Percentiles rank a stretch among this genome's conserved stretches.
These are phyloP conservation scores for Epicampocera succincta DNA, from an alignment of 2,888 invertebrate species.

Conservation along the genomic window DNA sequence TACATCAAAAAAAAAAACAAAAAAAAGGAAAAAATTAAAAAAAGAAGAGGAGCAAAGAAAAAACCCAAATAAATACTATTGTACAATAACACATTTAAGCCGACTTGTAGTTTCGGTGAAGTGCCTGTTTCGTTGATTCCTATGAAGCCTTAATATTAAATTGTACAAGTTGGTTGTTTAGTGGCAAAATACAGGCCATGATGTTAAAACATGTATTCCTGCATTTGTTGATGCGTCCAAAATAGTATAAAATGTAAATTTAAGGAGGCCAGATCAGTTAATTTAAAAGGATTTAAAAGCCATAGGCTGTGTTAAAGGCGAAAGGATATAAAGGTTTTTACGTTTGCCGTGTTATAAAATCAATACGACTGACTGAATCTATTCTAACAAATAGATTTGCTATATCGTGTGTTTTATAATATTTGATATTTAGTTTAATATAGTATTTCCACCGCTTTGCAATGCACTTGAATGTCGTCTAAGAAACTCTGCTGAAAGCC, in stretches of 20 bases:
- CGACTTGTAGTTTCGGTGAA: constrained; percentile 8
- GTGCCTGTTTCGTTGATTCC: constrained; percentile 25
- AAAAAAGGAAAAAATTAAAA: background rate
- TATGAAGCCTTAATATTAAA: constrained; percentile 34
- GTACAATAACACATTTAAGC: constrained; percentile 38
- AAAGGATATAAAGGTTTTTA: no score
- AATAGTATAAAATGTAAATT: constrained; percentile 12
- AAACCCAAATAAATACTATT: constrained; percentile 38
- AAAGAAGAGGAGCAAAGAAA: no score
- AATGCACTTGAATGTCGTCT: no score
- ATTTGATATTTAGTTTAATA: no score
- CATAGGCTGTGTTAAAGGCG: background rate
- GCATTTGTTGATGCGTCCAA: constrained; percentile 39
- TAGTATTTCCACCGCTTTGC: no score
- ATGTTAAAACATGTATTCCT: constrained; percentile 12
- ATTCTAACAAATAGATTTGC: no score
- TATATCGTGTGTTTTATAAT: no score
- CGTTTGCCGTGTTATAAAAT: no score
- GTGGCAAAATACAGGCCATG: constrained; percentile 49
- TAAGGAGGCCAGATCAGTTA: constrained; percentile 30
- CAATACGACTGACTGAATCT: no score
- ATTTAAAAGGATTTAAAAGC: background rate
- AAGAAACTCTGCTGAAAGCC: no score
- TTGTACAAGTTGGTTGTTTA: constrained; percentile 41
- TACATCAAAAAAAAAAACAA: constrained; percentile 15